Evolutionary conservation across 2,888 invertebrate species (phyloP), one percentile per base, ranked within the genome.

Genomic region (Julus scandinavius): DNA sequence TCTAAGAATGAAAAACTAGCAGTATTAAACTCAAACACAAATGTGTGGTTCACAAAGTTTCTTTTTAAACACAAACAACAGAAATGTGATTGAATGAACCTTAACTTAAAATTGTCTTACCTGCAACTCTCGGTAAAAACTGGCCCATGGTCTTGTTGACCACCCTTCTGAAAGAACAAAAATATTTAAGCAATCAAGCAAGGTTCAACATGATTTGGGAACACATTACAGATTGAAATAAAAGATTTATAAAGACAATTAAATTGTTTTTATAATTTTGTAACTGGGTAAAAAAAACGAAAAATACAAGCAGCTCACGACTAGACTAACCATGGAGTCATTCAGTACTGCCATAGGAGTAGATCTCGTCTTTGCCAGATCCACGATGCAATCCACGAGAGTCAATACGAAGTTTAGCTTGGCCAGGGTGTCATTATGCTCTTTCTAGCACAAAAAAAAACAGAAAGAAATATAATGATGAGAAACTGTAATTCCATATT

Each of bases 401-500:
- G 98, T 98, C 91, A 98, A 94, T 90, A 99, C 98, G 93, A 99
- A 99, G 93, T 98, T 97, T 90, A 99, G 94, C 93, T 99, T 99
- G 38, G 98, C 98, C 93, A 99, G 94, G 85, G 97, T 98, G 92
- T 98, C 98, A 93, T 98, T 98, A 93, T 99, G 98, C 93, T 98
- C 98, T 92, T 96, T 96, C 95, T 96, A 93, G 0, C 93, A 92
- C 87, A 91, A 13, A 88, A 85, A 84, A 11, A 87, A 86, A 58
- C 29, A 29, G 1, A 29, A 54, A 54, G 45, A 54, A 54, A 54
- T 15, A 17, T 4, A 15, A 5, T 4, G 54, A 17, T 54, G 54
- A 87, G 58, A 72, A 84, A 15, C n/a, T 17, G 15, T 86, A 89
- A 86, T n/a, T 15, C 15, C 49, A 20, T 17, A 50, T 88, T 40